Evolutionary conservation across 2,113 vertebrate genomes (phyloP).

Genomic region (Burhinus bistriatus): DNA sequence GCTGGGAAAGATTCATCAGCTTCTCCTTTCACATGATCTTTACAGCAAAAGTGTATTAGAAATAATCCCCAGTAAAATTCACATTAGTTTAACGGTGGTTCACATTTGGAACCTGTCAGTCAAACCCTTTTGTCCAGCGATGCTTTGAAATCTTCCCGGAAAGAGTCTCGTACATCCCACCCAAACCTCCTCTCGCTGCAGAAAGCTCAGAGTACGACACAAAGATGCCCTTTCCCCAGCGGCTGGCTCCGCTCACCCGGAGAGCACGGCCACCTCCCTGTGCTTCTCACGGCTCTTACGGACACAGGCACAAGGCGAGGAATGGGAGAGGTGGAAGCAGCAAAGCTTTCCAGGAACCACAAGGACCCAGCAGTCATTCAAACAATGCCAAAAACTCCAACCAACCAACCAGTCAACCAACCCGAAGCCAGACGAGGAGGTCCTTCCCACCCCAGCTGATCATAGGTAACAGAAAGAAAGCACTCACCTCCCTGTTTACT

Average conservation of each 20-base stretch:
- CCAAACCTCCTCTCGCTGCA: not conserved
- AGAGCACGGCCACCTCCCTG: not conserved
- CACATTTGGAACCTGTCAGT: not conserved
- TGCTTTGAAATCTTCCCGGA: not conserved
- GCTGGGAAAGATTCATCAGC: not conserved
- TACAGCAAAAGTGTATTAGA: not conserved
- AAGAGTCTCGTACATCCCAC: not conserved
- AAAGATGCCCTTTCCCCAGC: no score
- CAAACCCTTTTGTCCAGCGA: not conserved
- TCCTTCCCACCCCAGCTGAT: not conserved
- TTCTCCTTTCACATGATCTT: not conserved
- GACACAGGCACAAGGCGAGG: not conserved
- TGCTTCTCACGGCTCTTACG: rapidly evolving
- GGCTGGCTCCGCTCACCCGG: not conserved
- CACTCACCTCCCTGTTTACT: slow-evolving; percentile 94
- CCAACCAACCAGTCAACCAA: not conserved
- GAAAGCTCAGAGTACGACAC: rapidly evolving
- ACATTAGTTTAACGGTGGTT: not conserved
- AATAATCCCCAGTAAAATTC: not conserved
- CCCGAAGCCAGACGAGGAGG: not conserved
- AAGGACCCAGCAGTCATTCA: not conserved
- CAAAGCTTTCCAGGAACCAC: not conserved
- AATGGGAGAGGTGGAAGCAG: not conserved
- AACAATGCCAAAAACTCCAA: not conserved
- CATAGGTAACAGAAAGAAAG: slow-evolving; percentile 26